Conservation (phyloP, 2,888 invertebrate species). For the Bimastos eiseni region DNA sequence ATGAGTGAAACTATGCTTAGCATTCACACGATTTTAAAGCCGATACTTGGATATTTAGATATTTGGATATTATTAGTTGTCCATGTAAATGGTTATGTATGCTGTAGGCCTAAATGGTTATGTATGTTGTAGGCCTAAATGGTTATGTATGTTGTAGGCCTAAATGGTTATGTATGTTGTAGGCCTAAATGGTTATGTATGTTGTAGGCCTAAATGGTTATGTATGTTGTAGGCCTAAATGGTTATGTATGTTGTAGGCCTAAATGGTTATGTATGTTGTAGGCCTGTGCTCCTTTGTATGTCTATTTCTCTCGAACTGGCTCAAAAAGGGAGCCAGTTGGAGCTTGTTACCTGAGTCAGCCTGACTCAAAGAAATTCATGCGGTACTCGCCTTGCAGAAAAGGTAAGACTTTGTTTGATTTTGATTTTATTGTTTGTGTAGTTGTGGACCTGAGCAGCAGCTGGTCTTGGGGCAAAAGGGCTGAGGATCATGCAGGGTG, state of each 20-base stretch:
- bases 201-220: conserved; percentile 21
- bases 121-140: conserved; percentile 17
- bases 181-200: too few species aligned
- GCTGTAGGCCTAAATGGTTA: conserved; percentile 17
- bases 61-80: background rate
- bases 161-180: too few species aligned
- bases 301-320: background rate
- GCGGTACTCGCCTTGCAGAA: background rate
- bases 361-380: background rate
- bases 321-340: background rate
- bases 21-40: too few species aligned
- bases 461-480: too few species aligned
- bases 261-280: conserved; percentile 8
- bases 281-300: background rate
- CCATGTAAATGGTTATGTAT: background rate
- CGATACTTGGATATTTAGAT: too few species aligned
- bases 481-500: too few species aligned
- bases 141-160: conserved; percentile 15
- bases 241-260: conserved; percentile 15
- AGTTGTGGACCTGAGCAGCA: background rate
- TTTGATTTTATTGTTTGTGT: background rate
- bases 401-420: background rate
- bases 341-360: background rate
- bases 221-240: conserved; percentile 17
- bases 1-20: too few species aligned